Evolutionary conservation across 2,113 vertebrate genomes (phyloP), one percentile per base, ranked within the genome.

Genomic region (Neotragus pygmaeus): DNA sequence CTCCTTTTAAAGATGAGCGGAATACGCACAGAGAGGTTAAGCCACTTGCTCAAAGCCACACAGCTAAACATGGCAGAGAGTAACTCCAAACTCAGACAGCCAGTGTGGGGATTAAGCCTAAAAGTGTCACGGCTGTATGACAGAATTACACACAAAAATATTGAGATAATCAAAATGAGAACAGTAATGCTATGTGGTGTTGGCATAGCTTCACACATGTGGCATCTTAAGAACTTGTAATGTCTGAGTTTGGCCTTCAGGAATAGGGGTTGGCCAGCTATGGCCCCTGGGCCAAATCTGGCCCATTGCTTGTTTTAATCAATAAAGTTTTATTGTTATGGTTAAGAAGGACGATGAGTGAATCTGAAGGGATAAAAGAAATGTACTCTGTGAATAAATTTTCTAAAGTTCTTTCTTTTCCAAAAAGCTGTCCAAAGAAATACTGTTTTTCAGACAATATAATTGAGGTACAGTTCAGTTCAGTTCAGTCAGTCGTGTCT

Each of bases 311-410:
- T 90, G 47, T 25, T 89, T 62, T 81, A 53, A 73, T 64, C 55
- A 90, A 85, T 88, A 93, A 91, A 85, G 90, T 91, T 93, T 80
- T 95, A 84, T 15, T 95, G 77, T 43, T 27, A 43, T 27, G 70
- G 39, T 43, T 75, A 75, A 75, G 23, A 75, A 75, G 36, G 70
- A 75, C 14, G 70, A 13, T 43, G 36, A 75, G 12, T 43, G 36
- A 75, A 43, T 43, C 36, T 39, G 36, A 75, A 75, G 70, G 36
- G 70, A 7, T 75, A 27, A 43, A 27, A 75, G 36, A 75, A 75
- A 75, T 39, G 2, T 75, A 43, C 36, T 43, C 70, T 43, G 23
- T 43, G 36, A 75, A 73, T 43, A 43, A 43, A 75, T 75, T 75
- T 70, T 43, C 36, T 75, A 13, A 75, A 75, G 70, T 75, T 75